Conservation (phyloP, 2,113 vertebrate genomes). For the Puffinus mauretanicus region DNA sequence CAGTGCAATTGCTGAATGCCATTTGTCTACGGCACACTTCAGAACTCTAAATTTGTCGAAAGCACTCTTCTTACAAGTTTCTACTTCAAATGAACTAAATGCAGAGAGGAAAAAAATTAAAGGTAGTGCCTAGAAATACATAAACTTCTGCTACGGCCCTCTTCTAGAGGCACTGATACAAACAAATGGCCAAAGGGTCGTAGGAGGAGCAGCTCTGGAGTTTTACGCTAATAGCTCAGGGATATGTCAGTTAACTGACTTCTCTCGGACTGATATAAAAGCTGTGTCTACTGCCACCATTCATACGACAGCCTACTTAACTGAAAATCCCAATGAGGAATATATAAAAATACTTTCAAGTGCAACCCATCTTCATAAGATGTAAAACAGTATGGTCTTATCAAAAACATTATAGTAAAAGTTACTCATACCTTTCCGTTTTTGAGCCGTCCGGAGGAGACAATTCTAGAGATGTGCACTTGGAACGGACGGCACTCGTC, state of each 20-base stretch:
- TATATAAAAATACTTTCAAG: background rate
- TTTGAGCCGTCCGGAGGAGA: slow-evolving; percentile 42
- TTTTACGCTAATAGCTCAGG: background rate
- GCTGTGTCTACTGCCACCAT: background rate
- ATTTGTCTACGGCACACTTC: background rate
- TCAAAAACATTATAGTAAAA: background rate
- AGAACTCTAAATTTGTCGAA: background rate
- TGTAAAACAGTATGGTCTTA: background rate
- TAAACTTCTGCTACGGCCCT: background rate
- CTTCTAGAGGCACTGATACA: background rate
- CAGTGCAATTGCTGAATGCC: background rate
- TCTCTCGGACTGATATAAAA: background rate
- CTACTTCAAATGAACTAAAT: background rate
- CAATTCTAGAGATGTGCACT: slow-evolving; percentile 43
- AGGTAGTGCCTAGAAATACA: background rate
- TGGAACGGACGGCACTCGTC: background rate
- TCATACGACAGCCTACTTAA: background rate
- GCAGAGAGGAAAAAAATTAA: background rate
- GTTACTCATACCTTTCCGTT: slow-evolving; percentile 11
- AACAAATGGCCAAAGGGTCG: fast-evolving
- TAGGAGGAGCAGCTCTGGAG: background rate
- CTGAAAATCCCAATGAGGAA: background rate
- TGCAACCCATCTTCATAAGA: background rate
- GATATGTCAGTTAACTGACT: background rate
- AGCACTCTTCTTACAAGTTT: background rate